Percentiles rank a stretch among this genome's conserved stretches.
phyloP scores from a whole-genome alignment of 2,113 vertebrate species.

The Pheucticus melanocephalus region DNA sequence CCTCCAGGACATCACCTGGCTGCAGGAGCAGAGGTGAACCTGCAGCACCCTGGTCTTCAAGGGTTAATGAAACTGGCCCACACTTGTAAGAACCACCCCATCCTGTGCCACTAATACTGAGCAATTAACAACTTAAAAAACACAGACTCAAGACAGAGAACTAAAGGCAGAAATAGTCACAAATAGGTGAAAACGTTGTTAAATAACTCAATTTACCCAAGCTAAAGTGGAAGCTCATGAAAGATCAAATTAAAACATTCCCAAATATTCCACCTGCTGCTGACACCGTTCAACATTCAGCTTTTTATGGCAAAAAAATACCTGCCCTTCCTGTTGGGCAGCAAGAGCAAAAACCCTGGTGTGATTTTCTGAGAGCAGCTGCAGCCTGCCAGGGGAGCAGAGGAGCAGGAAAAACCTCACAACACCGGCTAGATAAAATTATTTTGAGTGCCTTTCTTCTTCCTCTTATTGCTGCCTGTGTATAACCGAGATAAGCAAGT shows the following conservation, averaged over 20 bases:
- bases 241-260: not conserved
- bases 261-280: not conserved
- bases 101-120: not conserved
- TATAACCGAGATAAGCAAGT: constrained; percentile 19
- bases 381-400: not conserved
- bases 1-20: accelerated
- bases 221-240: not conserved
- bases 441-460: not conserved
- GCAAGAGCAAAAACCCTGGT: not conserved
- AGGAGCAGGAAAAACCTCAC: not conserved
- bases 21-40: not conserved
- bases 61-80: too few relatives aligned
- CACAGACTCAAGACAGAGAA: not conserved
- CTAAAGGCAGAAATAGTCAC: not conserved
- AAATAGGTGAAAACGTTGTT: not conserved
- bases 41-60: not conserved
- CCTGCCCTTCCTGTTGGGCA: not conserved
- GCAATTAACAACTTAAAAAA: not conserved
- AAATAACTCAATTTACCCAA: not conserved
- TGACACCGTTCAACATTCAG: not conserved
- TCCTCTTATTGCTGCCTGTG: not conserved
- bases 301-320: not conserved
- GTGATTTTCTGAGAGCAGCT: not conserved
- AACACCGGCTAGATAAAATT: not conserved
- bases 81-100: too few relatives aligned